A percentile compares a stretch with the other conserved stretches of the same genome.
phyloP scores from a whole-genome alignment of 2,113 vertebrate genomes.

The Puntigrus tetrazona region DNA sequence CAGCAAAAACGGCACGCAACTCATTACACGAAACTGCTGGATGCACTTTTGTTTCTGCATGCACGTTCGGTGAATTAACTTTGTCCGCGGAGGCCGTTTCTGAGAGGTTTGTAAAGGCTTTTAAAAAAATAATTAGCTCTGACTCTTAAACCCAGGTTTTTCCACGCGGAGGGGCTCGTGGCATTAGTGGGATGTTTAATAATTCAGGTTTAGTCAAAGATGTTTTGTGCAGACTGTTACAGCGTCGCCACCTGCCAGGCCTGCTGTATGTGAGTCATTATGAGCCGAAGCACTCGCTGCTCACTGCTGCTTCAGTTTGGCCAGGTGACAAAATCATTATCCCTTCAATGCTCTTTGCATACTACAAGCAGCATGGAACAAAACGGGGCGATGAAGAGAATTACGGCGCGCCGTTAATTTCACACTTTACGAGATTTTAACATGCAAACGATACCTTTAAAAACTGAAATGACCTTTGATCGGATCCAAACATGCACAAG shows the following conservation, averaged over 20 bases:
- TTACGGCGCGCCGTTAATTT: background rate
- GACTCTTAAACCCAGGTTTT: background rate
- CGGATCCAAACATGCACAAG: background rate
- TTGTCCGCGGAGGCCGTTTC: background rate
- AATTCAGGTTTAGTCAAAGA: conserved; percentile 36
- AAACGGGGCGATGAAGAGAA: background rate
- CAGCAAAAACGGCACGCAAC: background rate
- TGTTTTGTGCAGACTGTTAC: conserved; percentile 26
- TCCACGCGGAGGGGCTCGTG: background rate
- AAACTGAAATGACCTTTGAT: background rate
- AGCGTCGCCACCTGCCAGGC: background rate
- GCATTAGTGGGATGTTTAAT: conserved; percentile 33
- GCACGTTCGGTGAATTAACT: background rate
- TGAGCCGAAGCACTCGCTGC: background rate
- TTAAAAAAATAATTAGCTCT: conserved; percentile 12
- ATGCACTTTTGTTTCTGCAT: background rate
- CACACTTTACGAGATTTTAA: no score
- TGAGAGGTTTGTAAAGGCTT: conserved; percentile 3
- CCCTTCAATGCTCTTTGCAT: conserved; percentile 5
- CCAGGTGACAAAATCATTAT: conserved; percentile 7
- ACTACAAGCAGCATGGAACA: background rate
- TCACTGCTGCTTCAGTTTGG: background rate
- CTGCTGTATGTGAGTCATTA: conserved; percentile 6
- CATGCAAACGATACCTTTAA: background rate
- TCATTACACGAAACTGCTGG: background rate